Evolutionary conservation across 2,797 vertebrate species (phyloP).

Genomic region (Diplodus puntazzo): DNA sequence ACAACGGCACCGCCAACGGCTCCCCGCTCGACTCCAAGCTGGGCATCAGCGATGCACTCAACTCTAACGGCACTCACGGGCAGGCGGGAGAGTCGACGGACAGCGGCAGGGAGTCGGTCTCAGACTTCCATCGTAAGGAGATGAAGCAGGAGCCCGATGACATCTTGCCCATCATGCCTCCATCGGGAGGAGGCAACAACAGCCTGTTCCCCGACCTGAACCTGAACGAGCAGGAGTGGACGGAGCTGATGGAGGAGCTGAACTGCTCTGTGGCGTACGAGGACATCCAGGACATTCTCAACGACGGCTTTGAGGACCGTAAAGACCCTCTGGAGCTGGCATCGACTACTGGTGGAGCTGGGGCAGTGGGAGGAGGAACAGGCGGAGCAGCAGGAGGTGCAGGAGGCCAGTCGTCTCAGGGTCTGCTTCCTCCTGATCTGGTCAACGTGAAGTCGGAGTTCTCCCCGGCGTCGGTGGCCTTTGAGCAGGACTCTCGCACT

Average conservation of each 20-base stretch:
- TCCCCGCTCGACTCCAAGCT: slow-evolving; percentile 91
- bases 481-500: slow-evolving; percentile 90
- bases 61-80: slow-evolving; percentile 86
- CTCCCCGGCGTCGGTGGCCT: slow-evolving; percentile 89
- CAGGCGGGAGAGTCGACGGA: slow-evolving; percentile 78
- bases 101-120: slow-evolving; percentile 70
- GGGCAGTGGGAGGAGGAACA: slow-evolving; percentile 12
- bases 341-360: slow-evolving; percentile 61
- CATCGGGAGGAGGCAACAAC: slow-evolving; percentile 89
- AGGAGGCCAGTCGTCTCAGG: slow-evolving; percentile 81
- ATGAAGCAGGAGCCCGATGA: slow-evolving; percentile 98
- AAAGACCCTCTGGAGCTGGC: slow-evolving; percentile 89
- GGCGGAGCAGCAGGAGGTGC: slow-evolving; percentile 15
- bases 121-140: slow-evolving; percentile 90
- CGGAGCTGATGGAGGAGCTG: slow-evolving; percentile 97
- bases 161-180: slow-evolving; percentile 92
- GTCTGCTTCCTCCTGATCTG: slow-evolving; percentile 87
- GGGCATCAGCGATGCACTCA: slow-evolving; percentile 80
- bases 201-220: slow-evolving; percentile 97
- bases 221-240: slow-evolving; percentile 98
- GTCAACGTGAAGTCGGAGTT: slow-evolving; percentile 93
- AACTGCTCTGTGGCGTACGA: slow-evolving; percentile 95
- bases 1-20: slow-evolving; percentile 89
- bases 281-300: slow-evolving; percentile 98
- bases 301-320: slow-evolving; percentile 95